Evolutionary conservation across 1,140 invertebrate species (phyloP), one percentile per base, ranked within the genome.

Genomic region (Limonius californicus): DNA sequence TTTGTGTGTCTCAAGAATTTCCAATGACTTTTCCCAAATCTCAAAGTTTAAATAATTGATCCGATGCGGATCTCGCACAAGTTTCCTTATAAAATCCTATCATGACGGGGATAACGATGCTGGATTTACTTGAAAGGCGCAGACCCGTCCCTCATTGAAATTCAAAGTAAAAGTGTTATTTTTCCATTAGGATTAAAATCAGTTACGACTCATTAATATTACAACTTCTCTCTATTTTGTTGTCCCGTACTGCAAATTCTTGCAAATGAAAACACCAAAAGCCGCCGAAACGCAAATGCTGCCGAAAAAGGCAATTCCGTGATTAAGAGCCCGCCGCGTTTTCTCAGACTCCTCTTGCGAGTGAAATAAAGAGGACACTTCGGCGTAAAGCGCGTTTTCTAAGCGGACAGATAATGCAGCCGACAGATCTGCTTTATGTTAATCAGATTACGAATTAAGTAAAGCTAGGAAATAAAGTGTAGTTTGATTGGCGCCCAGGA

Each of bases 401-500:
- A 50, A 50, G 2, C 16, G 16, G 9, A 18, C 7, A 18, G 16
- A 50, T 50, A 50, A 50, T 39, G 35, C 35, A 39, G 20, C 45
- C 45, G 20, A 50, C 45, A 18, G 45, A 50, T 50, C 45, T 21
- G 16, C 45, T 50, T 21, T 50, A 50, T 50, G 45, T 50, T 50
- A 50, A 50, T 50, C 45, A 50, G 45, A 50, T 50, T 50, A 50
- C 45, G 20, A 39, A 39, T 39, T 39, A 39, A 39, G 35, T 39
- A 39, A 39, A 39, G 35, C 35, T 39, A 39, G 45, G 45, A 50
- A 50, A 50, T 50, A 50, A 50, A 50, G 45, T 19, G 45, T 14
- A 50, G 45, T 50, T 50, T 50, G 45, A 50, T 50, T 50, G 45
- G 45, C 20, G 45, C 16, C 45, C 45, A 21, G 45, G 45, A 50